phyloP scores from a whole-genome alignment of 1,140 invertebrate genomes.

The Latrodectus geometricus region DNA sequence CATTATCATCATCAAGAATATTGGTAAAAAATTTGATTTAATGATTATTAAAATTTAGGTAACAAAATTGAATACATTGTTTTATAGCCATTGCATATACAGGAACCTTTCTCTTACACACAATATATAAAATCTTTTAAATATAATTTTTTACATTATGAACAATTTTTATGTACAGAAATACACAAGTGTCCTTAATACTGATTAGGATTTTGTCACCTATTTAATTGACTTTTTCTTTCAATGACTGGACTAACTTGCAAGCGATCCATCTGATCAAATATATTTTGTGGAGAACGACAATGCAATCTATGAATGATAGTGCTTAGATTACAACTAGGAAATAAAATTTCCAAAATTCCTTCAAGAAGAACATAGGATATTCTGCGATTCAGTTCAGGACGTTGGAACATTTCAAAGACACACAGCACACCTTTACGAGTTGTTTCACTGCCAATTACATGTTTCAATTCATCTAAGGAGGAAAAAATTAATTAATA shows the following conservation, averaged over 20 bases:
- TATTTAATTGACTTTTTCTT: constrained; percentile 29
- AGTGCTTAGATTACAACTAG: constrained; percentile 77
- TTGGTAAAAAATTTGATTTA: background rate
- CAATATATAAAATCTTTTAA: constrained; percentile 18
- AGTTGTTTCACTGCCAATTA: constrained; percentile 91
- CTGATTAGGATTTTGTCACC: constrained; percentile 59
- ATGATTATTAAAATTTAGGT: background rate
- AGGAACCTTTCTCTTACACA: background rate
- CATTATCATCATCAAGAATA: background rate
- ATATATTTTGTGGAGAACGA: constrained; percentile 31
- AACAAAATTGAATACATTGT: background rate
- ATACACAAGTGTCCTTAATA: constrained; percentile 28
- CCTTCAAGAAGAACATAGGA: constrained; percentile 89
- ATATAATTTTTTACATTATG: constrained; percentile 25
- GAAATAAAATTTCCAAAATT: constrained; percentile 81
- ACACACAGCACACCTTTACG: constrained; percentile 86
- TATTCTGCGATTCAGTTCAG: constrained; percentile 85
- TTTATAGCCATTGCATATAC: background rate
- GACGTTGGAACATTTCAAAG: constrained; percentile 88
- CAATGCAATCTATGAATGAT: constrained; percentile 79
- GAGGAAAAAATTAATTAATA: constrained; percentile 66
- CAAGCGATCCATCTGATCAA: constrained; percentile 25
- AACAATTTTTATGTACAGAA: background rate
- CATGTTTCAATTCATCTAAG: constrained; percentile 88
- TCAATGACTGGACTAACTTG: constrained; percentile 46